Base-by-base conservation (phyloP, 2,888 invertebrate genomes). In the Branchellion lobata region DNA sequence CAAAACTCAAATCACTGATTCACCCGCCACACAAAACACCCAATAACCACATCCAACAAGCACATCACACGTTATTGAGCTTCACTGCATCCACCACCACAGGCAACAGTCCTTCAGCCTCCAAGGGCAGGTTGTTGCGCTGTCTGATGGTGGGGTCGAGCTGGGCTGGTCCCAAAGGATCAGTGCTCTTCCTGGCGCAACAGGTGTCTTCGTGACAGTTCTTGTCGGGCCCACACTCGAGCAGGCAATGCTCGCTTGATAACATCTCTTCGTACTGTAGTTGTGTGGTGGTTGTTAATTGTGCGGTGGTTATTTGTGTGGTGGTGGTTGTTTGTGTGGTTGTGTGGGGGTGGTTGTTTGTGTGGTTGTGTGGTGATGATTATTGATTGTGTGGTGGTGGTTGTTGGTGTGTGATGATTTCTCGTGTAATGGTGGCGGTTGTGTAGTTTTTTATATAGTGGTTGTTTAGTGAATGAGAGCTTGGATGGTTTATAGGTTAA, bases 151-250 rank as follows among this genome's bases (percentile, higher is more conserved):
- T 29, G 11, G 29, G 47, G 61, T 76, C 57, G 65, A 53, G 47
- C 18, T 33, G 51, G 21, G 77, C 81, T 0, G 40, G 40, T 40
- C 8, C 40, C 8, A 5, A 1, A 27, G 51, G 27, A 14, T 75
- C 40, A n/a, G n/a, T n/a, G 61, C 57, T 77, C 31, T 57, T 77
- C 11, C 77, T 69, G 14, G 77, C 82, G 81, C 87, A 87, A 81
- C 87, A 87, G 0, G 86, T 86, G 81, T 86, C 85, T 0, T 82
- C 79, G 79, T 83, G 83, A 81, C 87, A 87, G 0, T 79, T 82
- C 80, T 85, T 85, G 53, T 85, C 85, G 11, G 86, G 85, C 1
- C 85, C 85, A 83, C 87, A 87, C 33, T 85, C 85, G 31, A 87
- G 77, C 3, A 83, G 83, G 82, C 87, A 86, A 78, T 84, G 83